phyloP scores from a whole-genome alignment of 2,113 vertebrate species.

The Oryzias javanicus region DNA sequence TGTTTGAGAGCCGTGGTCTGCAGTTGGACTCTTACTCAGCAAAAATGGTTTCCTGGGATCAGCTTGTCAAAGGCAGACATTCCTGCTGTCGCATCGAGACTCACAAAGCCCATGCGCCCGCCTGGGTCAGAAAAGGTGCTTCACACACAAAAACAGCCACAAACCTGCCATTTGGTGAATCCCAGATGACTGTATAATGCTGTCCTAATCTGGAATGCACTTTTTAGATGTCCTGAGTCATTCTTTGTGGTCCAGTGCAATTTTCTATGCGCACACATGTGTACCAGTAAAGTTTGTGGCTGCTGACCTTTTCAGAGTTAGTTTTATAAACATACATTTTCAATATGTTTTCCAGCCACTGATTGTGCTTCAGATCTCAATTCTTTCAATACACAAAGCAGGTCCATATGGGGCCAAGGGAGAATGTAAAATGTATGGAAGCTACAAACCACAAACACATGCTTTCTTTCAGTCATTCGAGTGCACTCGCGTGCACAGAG shows the following conservation, averaged over 20 bases:
- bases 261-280: no score
- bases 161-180: slow-evolving; percentile 1
- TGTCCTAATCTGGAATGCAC: background rate
- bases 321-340: no score
- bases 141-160: background rate
- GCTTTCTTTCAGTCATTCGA: no score
- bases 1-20: slow-evolving; percentile 65
- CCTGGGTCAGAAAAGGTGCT: slow-evolving; percentile 83
- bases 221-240: background rate
- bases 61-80: slow-evolving; percentile 77
- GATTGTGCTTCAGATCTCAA: no score
- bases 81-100: slow-evolving; percentile 71
- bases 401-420: no score
- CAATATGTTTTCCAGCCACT: no score
- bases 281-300: no score
- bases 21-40: slow-evolving; percentile 65
- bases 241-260: background rate
- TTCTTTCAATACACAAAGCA: no score
- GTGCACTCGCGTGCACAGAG: no score
- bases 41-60: slow-evolving; percentile 76
- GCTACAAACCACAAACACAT: no score
- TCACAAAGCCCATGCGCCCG: slow-evolving; percentile 73
- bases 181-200: background rate
- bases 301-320: no score
- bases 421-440: no score